Evolutionary conservation across 1,140 invertebrate species (phyloP), one percentile per base, ranked within the genome.

Genomic region (Cotesia chilonis): DNA sequence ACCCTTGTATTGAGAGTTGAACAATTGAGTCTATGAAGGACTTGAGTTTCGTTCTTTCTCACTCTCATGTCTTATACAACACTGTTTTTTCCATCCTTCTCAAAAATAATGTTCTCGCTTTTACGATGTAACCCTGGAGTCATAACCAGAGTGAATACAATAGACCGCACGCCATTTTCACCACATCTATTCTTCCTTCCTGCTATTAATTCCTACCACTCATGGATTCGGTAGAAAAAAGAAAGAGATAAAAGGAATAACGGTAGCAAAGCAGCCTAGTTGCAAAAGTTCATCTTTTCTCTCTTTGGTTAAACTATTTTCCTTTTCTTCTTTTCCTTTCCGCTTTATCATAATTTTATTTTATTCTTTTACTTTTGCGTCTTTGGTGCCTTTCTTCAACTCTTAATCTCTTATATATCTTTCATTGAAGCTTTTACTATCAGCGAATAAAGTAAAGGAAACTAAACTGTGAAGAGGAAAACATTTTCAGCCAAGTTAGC

Each of bases 131-230:
- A 77, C 74, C 68, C 57, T 57, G 73, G 72, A 81, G 77, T 81
- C 81, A 81, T 82, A 83, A 82, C 79, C 76, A 75, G 79, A 68
- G 75, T 71, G 77, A 75, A 70, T 76, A 83, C 80, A 82, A 83
- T 83, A 68, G 78, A 72, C 77, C 60, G 72, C 76, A 72, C 60
- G 68, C 54, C 77, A 74, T 76, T 80, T 80, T 81, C 80, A 68
- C 80, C 80, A 81, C 74, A 66, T 76, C 75, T 81, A 79, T 77
- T 80, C 77, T 81, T 80, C 79, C 78, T 78, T 75, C 76, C 76
- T 67, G 78, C 79, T 80, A 83, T 80, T 83, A 80, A 82, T 81
- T 82, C 77, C 76, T 75, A 71, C 76, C 68, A 66, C 70, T 74
- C 71, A 68, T 77, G 78, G 82, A 81, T 81, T 67, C 68, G 69